Percentiles rank a stretch among this genome's conserved stretches.
Evolutionary conservation across 1,140 invertebrate genomes (phyloP).

Genomic region (Ectropis grisescens): DNA sequence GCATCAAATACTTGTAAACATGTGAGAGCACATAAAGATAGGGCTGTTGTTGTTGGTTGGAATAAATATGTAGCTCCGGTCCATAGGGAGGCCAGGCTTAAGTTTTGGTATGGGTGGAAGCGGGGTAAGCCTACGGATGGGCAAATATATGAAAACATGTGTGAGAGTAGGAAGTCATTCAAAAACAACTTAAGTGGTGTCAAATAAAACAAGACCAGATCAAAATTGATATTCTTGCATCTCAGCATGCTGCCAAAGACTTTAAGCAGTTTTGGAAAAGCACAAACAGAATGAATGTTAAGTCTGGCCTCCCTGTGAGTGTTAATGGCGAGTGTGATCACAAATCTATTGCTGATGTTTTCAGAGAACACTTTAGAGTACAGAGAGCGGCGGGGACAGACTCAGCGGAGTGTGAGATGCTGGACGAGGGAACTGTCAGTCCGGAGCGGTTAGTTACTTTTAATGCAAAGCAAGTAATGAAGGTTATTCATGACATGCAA

Average conservation of each 20-base stretch:
- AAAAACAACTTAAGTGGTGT: constrained; percentile 10
- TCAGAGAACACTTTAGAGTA: constrained; percentile 1
- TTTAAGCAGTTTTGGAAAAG: constrained; percentile 14
- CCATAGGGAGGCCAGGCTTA: constrained; percentile 5
- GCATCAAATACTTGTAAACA: neutral
- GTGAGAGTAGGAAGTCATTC: constrained; percentile 4
- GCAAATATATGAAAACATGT: constrained; percentile 5
- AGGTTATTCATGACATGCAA: neutral
- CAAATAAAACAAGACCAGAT: constrained; percentile 6
- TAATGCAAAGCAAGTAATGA: neutral
- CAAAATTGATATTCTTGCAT: constrained; percentile 9
- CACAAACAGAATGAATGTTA: constrained; percentile 6
- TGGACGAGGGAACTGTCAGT: neutral
- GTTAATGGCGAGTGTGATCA: constrained; percentile 2
- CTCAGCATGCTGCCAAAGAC: constrained; percentile 2
- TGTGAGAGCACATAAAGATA: neutral
- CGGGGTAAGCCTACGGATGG: constrained; percentile 1
- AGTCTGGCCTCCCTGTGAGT: constrained; percentile 7
- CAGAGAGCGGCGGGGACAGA: neutral
- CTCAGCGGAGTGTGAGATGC: neutral
- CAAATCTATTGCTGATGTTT: constrained; percentile 9
- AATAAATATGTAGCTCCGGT: constrained; percentile 8
- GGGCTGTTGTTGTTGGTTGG: constrained; percentile 3
- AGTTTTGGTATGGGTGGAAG: constrained; percentile 3
- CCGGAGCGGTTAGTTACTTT: neutral